These are phyloP conservation scores for Neotoma lepida DNA, from an alignment of 2,113 vertebrate genomes.

Conservation along the genomic window DNA sequence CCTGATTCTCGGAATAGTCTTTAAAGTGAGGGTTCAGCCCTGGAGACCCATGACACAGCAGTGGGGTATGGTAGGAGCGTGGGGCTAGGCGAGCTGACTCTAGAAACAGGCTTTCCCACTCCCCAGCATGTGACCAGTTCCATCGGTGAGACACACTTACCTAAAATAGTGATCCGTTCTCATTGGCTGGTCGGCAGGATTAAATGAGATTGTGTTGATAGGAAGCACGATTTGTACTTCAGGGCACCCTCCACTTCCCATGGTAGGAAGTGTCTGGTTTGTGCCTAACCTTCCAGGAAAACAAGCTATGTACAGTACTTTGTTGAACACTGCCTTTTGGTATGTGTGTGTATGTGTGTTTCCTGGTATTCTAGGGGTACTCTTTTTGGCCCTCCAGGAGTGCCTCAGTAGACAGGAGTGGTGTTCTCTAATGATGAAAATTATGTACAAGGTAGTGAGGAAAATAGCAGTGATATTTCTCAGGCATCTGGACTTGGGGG, in stretches of 20 bases:
- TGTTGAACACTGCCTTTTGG: not conserved
- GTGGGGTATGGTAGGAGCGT: not conserved
- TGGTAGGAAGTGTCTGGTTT: not conserved
- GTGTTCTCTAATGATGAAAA: not conserved
- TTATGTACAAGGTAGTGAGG: not conserved
- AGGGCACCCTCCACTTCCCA: no score
- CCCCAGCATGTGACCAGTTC: not conserved
- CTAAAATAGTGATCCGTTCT: conserved; percentile 33
- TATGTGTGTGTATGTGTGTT: not conserved
- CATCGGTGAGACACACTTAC: not conserved
- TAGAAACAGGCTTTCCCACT: not conserved
- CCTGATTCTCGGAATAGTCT: not conserved
- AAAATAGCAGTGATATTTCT: not conserved
- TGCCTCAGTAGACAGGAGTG: not conserved
- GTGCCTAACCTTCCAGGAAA: not conserved
- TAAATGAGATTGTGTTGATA: not conserved
- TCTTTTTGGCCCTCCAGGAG: not conserved
- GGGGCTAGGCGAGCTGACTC: not conserved
- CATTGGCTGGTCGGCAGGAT: not conserved
- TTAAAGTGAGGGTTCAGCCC: not conserved
- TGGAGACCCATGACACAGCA: not conserved
- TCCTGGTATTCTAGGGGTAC: not conserved
- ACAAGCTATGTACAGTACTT: not conserved
- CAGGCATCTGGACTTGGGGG: not conserved
- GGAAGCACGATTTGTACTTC: not conserved